A percentile compares a stretch with the other conserved stretches of the same genome.
Conservation (phyloP, 2,797 vertebrate species). For the Neoniphon sammara region DNA sequence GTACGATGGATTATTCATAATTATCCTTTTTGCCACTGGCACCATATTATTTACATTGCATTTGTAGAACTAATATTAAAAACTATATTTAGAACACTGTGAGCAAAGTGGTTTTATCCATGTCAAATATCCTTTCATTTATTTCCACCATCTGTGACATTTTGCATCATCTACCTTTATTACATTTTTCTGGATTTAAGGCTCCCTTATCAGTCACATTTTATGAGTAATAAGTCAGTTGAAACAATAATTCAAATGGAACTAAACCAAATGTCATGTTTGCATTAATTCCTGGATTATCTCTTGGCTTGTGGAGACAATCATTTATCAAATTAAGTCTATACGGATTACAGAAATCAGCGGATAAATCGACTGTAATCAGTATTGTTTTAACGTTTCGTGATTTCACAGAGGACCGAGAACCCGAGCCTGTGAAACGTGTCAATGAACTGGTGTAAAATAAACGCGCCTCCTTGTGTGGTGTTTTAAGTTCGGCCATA, state of each 20-base stretch:
- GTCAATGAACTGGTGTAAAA: constrained; percentile 23
- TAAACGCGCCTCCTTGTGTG: constrained; percentile 28
- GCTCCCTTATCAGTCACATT: constrained; percentile 17
- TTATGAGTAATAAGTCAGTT: constrained; percentile 16
- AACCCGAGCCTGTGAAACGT: constrained; percentile 12
- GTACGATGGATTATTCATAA: neutral
- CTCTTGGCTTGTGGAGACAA: constrained; percentile 43
- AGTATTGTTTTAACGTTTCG: constrained; percentile 11
- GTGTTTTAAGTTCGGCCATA: constrained; percentile 45
- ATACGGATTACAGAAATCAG: constrained; percentile 40
- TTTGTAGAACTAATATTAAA: neutral
- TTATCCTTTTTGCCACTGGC: neutral
- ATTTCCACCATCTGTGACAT: neutral
- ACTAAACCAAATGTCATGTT: constrained; percentile 51
- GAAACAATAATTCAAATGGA: constrained; percentile 44
- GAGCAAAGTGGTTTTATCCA: neutral
- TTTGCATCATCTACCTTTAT: constrained; percentile 14
- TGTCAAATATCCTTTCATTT: neutral
- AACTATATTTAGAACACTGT: neutral
- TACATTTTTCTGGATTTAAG: neutral
- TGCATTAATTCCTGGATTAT: constrained; percentile 63
- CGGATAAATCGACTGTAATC: constrained; percentile 19
- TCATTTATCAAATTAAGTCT: constrained; percentile 57
- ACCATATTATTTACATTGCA: constrained; percentile 5
- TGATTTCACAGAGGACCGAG: constrained; percentile 5